Conservation (phyloP, 2,113 vertebrate genomes). For the Vombatus ursinus region DNA sequence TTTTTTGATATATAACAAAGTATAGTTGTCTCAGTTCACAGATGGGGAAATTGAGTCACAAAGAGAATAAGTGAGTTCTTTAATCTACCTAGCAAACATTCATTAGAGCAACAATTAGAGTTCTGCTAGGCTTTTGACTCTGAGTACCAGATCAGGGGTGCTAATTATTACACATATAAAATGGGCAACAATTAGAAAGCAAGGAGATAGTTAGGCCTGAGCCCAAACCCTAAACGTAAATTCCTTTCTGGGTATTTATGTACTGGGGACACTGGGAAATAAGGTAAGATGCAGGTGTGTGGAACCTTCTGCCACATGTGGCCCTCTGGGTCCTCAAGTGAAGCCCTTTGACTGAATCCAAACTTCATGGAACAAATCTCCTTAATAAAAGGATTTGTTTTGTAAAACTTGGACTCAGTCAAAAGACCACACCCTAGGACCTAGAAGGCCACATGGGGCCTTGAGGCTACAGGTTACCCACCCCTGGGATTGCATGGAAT, state of each 20-base stretch:
- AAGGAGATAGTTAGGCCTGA: not conserved
- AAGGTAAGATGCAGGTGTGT: not conserved
- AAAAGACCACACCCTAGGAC: too few species aligned
- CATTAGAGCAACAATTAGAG: not conserved
- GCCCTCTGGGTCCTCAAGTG: not conserved
- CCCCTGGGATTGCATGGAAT: not conserved
- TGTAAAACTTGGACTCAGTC: too few species aligned
- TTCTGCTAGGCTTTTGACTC: conserved; percentile 18
- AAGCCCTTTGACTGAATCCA: not conserved
- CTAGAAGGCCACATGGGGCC: too few species aligned
- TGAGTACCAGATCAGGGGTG: not conserved
- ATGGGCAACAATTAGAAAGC: conserved; percentile 62
- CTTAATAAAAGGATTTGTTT: too few species aligned
- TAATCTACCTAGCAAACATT: not conserved
- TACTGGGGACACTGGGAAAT: conserved; percentile 16
- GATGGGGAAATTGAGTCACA: not conserved
- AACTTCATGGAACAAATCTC: too few species aligned
- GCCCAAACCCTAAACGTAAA: conserved; percentile 27
- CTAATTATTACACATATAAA: conserved; percentile 65
- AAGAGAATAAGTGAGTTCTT: not conserved
- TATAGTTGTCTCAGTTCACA: not conserved
- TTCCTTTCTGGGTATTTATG: not conserved
- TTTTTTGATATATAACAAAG: not conserved
- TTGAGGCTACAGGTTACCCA: too few species aligned
- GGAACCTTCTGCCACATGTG: too few species aligned